phyloP scores from a whole-genome alignment of 1,140 invertebrate species.

The Magallana ariakensis region DNA sequence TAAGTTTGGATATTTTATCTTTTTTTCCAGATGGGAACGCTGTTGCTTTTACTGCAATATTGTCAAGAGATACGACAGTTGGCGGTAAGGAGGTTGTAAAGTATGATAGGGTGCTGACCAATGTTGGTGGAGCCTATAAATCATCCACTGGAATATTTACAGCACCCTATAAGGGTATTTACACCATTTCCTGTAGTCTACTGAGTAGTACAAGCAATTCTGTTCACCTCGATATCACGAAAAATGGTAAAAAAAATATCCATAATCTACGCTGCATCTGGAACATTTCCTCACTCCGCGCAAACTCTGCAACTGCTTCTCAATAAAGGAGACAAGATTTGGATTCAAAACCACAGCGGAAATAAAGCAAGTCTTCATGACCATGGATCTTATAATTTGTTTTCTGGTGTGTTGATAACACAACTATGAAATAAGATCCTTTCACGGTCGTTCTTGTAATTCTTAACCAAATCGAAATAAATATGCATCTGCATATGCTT shows the following conservation, averaged over 20 bases:
- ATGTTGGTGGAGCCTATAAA: neutral
- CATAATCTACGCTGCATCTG: neutral
- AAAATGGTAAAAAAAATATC: neutral
- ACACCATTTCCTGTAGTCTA: neutral
- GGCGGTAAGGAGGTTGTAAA: neutral
- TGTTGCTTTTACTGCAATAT: neutral
- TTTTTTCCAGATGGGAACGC: too few species aligned
- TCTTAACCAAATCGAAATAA: too few species aligned
- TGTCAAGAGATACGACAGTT: neutral
- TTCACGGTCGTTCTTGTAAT: too few species aligned
- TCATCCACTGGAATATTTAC: neutral
- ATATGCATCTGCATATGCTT: too few species aligned
- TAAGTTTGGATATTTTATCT: too few species aligned
- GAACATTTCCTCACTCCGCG: neutral
- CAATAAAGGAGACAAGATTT: neutral
- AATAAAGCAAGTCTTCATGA: neutral
- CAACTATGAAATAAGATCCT: too few species aligned
- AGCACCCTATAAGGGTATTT: neutral
- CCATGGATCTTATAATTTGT: neutral
- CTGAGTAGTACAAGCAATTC: neutral
- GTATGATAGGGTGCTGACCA: neutral
- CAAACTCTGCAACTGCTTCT: neutral
- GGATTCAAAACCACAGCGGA: neutral
- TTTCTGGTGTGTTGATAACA: neutral
- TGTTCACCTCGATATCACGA: neutral